These are phyloP conservation scores for Ceratitis capitata DNA, from an alignment of 1,140 invertebrate genomes.

Conservation along the genomic window DNA sequence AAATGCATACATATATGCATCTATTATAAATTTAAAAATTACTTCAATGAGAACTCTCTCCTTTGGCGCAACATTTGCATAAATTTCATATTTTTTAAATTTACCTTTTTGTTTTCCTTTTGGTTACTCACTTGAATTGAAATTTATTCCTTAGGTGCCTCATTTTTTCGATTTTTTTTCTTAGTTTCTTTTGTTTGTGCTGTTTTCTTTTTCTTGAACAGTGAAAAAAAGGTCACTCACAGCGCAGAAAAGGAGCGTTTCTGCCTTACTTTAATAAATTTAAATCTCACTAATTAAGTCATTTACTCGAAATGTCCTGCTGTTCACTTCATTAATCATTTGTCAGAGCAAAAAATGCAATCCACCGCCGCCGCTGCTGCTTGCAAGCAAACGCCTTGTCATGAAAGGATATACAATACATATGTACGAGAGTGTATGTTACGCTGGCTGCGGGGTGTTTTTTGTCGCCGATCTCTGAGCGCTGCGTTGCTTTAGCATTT, in stretches of 20 bases:
- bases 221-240: neutral
- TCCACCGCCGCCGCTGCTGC: no score
- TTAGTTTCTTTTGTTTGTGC: neutral
- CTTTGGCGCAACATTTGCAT: neutral
- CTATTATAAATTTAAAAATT: neutral
- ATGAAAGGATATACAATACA: neutral
- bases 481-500: neutral
- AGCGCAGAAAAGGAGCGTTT: neutral
- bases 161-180: neutral
- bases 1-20: neutral
- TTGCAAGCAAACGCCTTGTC: neutral
- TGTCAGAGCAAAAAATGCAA: neutral
- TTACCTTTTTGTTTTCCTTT: neutral
- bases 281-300: conserved; percentile 31
- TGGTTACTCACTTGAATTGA: no score
- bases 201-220: neutral
- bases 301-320: conserved; percentile 25
- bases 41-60: neutral
- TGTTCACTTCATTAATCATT: conserved; percentile 32
- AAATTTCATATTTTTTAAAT: neutral
- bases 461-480: neutral
- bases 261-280: conserved; percentile 2
- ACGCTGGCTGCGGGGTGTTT: neutral
- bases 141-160: no score
- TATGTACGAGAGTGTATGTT: no score